phyloP scores from a whole-genome alignment of 2,888 invertebrate species.

The Crepidodera aurea region DNA sequence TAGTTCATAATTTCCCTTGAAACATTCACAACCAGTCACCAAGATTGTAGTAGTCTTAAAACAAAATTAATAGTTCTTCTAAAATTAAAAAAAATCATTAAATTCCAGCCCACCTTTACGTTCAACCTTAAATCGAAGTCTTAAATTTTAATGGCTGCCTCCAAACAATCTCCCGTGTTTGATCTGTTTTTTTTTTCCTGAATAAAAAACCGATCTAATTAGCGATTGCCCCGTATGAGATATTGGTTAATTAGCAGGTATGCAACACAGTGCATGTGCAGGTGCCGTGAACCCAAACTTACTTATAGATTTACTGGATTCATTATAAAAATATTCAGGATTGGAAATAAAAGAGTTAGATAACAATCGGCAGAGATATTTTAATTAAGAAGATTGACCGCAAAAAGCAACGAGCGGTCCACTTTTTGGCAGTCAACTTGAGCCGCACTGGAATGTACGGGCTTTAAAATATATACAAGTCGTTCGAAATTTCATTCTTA shows the following conservation, averaged over 20 bases:
- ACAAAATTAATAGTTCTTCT: no score
- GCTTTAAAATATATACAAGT: constrained; percentile 6
- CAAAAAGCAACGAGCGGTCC: constrained; percentile 40
- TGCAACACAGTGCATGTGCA: constrained; percentile 41
- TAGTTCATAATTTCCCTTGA: no score
- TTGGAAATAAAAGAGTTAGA: constrained; percentile 50
- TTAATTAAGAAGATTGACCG: constrained; percentile 58
- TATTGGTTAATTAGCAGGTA: constrained; percentile 50
- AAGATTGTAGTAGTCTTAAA: no score
- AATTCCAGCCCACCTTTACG: neutral
- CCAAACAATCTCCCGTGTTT: constrained; percentile 28
- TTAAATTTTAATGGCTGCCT: constrained; percentile 20
- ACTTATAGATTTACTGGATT: constrained; percentile 50
- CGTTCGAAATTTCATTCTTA: neutral
- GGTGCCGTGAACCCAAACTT: constrained; percentile 40
- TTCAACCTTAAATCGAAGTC: constrained; percentile 8
- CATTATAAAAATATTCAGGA: constrained; percentile 52
- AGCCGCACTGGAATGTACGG: constrained; percentile 20
- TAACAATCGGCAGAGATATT: constrained; percentile 59
- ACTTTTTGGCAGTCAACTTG: constrained; percentile 26
- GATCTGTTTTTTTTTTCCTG: constrained; percentile 17
- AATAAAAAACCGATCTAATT: constrained; percentile 38
- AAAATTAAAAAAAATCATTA: neutral
- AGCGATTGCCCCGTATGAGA: constrained; percentile 42
- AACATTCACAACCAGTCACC: no score